Conservation (phyloP, 2,113 vertebrate genomes). For the Lepisosteus oculatus region DNA sequence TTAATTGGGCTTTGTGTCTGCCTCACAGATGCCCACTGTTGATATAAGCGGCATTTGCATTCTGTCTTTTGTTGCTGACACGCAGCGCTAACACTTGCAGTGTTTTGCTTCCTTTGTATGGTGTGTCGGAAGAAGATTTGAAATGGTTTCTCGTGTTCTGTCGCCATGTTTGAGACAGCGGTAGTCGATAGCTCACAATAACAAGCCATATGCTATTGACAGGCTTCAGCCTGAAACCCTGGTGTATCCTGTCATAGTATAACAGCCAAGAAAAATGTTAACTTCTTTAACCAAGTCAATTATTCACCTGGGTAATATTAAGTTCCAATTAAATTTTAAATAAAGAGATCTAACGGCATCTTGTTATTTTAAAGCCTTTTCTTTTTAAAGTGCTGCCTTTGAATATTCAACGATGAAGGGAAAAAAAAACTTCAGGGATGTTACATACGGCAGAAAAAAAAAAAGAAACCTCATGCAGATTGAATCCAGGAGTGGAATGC, state of each 20-base stretch:
- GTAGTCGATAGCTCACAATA: constrained; percentile 28
- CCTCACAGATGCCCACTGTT: constrained; percentile 55
- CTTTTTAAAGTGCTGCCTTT: constrained; percentile 51
- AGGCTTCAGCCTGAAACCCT: constrained; percentile 9
- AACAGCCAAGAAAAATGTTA: constrained; percentile 22
- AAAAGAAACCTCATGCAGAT: constrained; percentile 19
- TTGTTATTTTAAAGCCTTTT: constrained; percentile 53
- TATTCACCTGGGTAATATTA: constrained; percentile 40
- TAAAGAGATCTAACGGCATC: constrained; percentile 50
- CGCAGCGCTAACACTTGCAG: constrained; percentile 48
- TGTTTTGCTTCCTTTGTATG: constrained; percentile 48
- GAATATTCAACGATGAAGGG: constrained; percentile 40
- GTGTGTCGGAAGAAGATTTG: constrained; percentile 32
- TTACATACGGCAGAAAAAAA: not conserved
- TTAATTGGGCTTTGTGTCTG: constrained; percentile 74
- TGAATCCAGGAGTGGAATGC: constrained; percentile 47
- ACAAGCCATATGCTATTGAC: constrained; percentile 19
- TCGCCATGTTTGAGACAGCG: constrained; percentile 38
- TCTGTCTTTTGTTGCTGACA: constrained; percentile 58
- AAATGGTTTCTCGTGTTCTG: constrained; percentile 25
- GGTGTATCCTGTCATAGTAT: constrained; percentile 8
- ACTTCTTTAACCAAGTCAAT: constrained; percentile 43
- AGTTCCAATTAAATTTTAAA: constrained; percentile 53
- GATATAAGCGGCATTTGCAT: constrained; percentile 64
- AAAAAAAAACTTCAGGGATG: constrained; percentile 35